phyloP scores from a whole-genome alignment of 2,113 vertebrate species.

The Nycticorax nycticorax region DNA sequence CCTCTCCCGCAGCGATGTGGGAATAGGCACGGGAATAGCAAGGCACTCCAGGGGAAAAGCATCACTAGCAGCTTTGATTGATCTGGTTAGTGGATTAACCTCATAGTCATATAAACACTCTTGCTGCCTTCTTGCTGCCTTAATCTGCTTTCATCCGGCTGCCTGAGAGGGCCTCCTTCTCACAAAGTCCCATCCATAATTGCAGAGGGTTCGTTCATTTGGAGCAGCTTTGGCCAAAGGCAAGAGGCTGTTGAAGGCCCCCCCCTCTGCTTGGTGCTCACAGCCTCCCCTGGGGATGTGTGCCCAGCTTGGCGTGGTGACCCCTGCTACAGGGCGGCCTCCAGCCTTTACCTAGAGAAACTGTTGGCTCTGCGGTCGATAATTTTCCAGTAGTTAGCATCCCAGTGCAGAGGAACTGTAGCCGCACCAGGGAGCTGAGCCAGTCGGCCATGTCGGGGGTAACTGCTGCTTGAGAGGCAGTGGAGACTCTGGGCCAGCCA shows the following conservation, averaged over 20 bases:
- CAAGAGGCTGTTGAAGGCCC: not conserved
- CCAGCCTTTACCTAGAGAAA: not conserved
- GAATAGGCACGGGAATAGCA: not conserved
- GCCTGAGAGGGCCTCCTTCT: not conserved
- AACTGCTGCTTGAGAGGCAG: not conserved
- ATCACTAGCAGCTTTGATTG: slow-evolving; percentile 34
- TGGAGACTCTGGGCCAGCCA: not conserved
- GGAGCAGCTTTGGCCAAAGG: not conserved
- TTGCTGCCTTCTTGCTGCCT: not conserved
- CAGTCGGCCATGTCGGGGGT: not conserved
- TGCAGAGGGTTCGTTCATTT: not conserved
- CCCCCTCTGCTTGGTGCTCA: not conserved
- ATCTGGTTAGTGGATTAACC: slow-evolving; percentile 42
- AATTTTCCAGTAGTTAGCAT: not conserved
- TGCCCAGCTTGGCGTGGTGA: accelerated
- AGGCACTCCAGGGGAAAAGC: not conserved
- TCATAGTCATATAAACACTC: not conserved
- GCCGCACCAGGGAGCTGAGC: not conserved
- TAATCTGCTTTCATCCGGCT: not conserved
- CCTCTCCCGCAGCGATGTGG: not conserved
- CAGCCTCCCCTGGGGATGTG: not conserved
- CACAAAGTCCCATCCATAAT: not conserved
- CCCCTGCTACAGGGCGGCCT: not conserved
- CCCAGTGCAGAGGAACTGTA: not conserved
- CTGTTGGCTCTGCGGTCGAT: accelerated